These are phyloP conservation scores for Malaclemys terrapin DNA, from an alignment of 2,113 vertebrate species.

Conservation along the genomic window DNA sequence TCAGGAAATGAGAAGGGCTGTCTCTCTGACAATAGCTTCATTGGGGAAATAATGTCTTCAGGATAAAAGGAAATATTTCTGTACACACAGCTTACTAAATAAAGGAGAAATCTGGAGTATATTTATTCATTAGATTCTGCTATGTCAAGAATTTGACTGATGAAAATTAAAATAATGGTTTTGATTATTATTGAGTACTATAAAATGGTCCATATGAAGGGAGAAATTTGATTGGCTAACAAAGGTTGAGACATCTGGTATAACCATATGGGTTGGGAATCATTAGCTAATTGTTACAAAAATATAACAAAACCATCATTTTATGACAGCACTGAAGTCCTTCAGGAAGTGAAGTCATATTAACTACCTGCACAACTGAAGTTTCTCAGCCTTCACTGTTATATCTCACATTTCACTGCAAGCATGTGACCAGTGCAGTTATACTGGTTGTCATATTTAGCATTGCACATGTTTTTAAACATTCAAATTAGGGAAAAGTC, in stretches of 20 bases:
- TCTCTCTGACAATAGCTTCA: background rate
- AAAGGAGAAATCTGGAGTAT: background rate
- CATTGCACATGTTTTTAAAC: background rate
- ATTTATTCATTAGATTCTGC: constrained; percentile 33
- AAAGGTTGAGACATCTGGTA: constrained; percentile 69
- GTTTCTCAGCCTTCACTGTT: background rate
- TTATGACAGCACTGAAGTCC: background rate
- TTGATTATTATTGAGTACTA: constrained; percentile 39
- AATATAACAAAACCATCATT: constrained; percentile 39
- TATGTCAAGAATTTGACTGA: constrained; percentile 50
- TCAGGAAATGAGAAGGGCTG: background rate
- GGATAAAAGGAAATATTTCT: background rate
- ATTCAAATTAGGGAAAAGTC: background rate
- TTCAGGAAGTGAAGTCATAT: background rate
- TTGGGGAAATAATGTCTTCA: background rate
- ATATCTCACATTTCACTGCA: background rate
- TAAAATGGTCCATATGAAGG: constrained; percentile 26
- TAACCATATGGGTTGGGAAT: constrained; percentile 66
- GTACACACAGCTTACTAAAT: constrained; percentile 22
- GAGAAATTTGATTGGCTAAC: constrained; percentile 18
- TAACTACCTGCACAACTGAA: background rate
- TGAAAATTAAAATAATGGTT: constrained; percentile 41
- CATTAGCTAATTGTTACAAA: constrained; percentile 56
- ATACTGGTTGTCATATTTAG: background rate
- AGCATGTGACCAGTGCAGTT: background rate